Base-by-base conservation (phyloP, 2,113 vertebrate genomes). In the Calidris pygmaea region DNA sequence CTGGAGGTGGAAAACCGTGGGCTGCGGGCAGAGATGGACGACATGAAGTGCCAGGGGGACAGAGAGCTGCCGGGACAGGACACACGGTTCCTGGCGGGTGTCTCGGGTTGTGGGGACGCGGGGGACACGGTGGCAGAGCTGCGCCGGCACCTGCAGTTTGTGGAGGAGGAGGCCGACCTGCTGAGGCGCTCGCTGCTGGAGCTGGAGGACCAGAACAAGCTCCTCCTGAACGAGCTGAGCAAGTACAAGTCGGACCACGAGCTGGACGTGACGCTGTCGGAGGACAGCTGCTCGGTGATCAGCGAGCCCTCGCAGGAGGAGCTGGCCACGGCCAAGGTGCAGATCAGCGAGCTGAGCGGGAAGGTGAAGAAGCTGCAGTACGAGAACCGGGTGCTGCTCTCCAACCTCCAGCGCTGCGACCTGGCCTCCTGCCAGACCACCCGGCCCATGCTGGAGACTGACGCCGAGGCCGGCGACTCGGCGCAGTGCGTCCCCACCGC, bases 291-390 rank as follows among this genome's bases (percentile, higher is more conserved):
- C 87, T 98, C 98, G 0, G 98, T 98, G 87, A 98, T 99, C 93
- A 99, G 98, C 23, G 98, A 99, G 75, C 98, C 99, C 48, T 98
- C 98, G 18, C 98, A 99, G 97, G 99, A 99, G 97, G 99, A 99
- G 96, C 98, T 99, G 86, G 97, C 98, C 17, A 95, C 98, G 0
- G 99, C 99, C 34, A 98, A 98, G 88, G 98, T 99, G 91, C 99
- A 99, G 98, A 99, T 99, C 62, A 98, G 98, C 3, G 99, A 99
- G 94, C 98, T 99, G 90, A 99, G 98, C 0, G 99, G 99, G 74
- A 99, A 99, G 95, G 98, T 99, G 87, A 99, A 99, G 98, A 99
- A 99, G 97, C 98, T 99, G n/a, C 99, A 99, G 97, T 99, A 99
- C 0, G 99, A 99, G 98, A 99, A 99, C 96, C 98, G 99, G 0